A percentile compares a stretch with the other conserved stretches of the same genome.
phyloP scores from a whole-genome alignment of 2,113 vertebrate genomes.

The Lanius ludovicianus region DNA sequence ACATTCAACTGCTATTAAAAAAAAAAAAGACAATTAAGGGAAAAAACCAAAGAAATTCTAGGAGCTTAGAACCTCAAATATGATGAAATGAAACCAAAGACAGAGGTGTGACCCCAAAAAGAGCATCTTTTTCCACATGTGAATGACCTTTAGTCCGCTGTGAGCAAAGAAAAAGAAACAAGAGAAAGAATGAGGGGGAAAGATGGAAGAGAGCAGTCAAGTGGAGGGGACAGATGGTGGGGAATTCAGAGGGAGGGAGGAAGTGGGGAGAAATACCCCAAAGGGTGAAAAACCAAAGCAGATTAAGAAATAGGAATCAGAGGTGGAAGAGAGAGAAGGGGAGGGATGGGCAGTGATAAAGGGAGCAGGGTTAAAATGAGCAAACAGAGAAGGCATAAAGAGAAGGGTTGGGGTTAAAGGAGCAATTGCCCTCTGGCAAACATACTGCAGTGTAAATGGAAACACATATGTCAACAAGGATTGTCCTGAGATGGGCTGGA shows the following conservation, averaged over 20 bases:
- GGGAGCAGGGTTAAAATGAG: constrained; percentile 47
- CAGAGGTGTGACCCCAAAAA: neutral
- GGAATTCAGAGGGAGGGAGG: neutral
- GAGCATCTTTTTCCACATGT: neutral
- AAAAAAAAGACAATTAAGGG: neutral
- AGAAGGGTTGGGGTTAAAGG: constrained; percentile 39
- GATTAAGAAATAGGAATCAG: neutral
- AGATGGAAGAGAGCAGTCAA: neutral
- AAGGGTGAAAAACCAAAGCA: neutral
- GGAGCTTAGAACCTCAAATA: neutral
- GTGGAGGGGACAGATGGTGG: neutral
- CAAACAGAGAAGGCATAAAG: constrained; percentile 49
- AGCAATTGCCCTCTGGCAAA: constrained; percentile 62
- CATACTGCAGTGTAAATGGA: constrained; percentile 59
- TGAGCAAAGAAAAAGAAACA: neutral
- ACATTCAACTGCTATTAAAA: neutral
- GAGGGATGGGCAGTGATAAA: constrained; percentile 21
- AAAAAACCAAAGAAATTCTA: neutral
- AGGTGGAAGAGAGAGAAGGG: neutral
- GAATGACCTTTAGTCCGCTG: neutral
- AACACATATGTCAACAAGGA: constrained; percentile 59
- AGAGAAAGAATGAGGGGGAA: neutral
- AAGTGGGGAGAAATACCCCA: neutral
- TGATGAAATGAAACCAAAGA: neutral
- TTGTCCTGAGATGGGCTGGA: neutral